These are phyloP conservation scores for Apamea monoglypha DNA, from an alignment of 2,888 invertebrate species.

Conservation along the genomic window DNA sequence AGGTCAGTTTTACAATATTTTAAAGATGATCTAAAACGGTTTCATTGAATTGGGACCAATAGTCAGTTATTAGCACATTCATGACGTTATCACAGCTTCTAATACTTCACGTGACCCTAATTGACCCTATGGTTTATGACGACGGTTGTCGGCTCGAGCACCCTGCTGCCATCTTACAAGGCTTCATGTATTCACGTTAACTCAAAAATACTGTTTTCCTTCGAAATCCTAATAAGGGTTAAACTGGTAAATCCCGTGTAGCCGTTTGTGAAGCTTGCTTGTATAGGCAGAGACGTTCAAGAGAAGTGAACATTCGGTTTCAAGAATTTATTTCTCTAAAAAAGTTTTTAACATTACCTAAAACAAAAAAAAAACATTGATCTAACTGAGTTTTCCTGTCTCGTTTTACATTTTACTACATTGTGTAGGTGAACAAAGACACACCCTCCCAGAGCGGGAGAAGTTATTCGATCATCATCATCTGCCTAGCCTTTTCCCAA, in stretches of 20 bases:
- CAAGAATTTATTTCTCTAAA: too few relatives aligned
- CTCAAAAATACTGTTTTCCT: slow-evolving; percentile 21
- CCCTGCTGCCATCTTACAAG: slow-evolving; percentile 5
- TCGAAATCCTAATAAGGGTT: slow-evolving; percentile 20
- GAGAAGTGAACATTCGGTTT: not conserved
- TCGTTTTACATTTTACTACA: too few relatives aligned
- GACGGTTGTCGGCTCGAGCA: not conserved
- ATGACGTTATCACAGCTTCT: not conserved
- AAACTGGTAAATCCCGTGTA: slow-evolving; percentile 1
- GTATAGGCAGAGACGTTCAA: not conserved
- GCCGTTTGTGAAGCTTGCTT: not conserved
- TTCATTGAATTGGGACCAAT: too few relatives aligned
- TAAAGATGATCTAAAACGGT: too few relatives aligned
- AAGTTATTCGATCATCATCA: too few relatives aligned
- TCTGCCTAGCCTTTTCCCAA: too few relatives aligned
- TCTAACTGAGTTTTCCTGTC: not conserved
- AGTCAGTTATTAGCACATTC: not conserved
- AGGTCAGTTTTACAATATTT: too few relatives aligned
- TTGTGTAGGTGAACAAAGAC: too few relatives aligned
- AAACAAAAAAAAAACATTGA: too few relatives aligned
- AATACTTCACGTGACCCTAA: not conserved
- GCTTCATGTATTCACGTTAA: slow-evolving; percentile 14
- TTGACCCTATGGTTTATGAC: slow-evolving; percentile 8
- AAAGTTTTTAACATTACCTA: too few relatives aligned
- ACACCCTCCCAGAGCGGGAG: too few relatives aligned